Evolutionary conservation across 2,797 vertebrate genomes (phyloP), one percentile per base, ranked within the genome.

Genomic region (Threskiornis aethiopicus): DNA sequence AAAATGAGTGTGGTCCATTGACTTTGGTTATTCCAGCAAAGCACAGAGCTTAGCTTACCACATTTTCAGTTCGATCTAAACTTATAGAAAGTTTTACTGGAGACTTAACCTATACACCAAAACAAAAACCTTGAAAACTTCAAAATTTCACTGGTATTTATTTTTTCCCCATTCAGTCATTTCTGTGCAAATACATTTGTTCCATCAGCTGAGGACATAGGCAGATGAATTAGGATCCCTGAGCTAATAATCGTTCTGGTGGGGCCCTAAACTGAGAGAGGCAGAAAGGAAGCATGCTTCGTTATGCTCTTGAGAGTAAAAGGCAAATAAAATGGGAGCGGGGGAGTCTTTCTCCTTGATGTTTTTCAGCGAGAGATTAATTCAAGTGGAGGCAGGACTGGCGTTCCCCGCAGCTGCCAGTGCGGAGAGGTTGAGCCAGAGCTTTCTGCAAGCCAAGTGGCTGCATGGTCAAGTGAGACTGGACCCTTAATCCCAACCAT

Each of bases 81-180:
- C 28, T 89, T 92, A 51, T 22, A 64, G 66, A 52, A 82, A 46
- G 3, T 1, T 69, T 93, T 82, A 35, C 11, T 81, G 44, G 49
- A 80, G 10, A 47, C 24, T 70, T 71, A 39, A 85, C 58, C 19
- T 55, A 5, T 35, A 19, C 16, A 57, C 37, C 8, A 42, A 77
- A 93, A 70, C 25, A 78, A 75, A 75, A 86, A 13, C 19, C 10
- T 62, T 52, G 25, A 66, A 66, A 83, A 35, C 6, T 15, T 87
- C 11, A 22, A 28, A 81, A 70, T 29, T 70, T 46, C 9, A 11
- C 3, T 2, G 13, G 3, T 12, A 0, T 0, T 51, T 69, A 25
- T 49, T 49, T 28, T 39, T 11, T 19, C 14, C 9, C 13, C 25
- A 3, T 35, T 75, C 25, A 9, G 11, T 54, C 10, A 14, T 76